Percentiles rank a stretch among this genome's conserved stretches.
Conservation (phyloP, 2,113 vertebrate genomes). For the Hucho hucho region DNA sequence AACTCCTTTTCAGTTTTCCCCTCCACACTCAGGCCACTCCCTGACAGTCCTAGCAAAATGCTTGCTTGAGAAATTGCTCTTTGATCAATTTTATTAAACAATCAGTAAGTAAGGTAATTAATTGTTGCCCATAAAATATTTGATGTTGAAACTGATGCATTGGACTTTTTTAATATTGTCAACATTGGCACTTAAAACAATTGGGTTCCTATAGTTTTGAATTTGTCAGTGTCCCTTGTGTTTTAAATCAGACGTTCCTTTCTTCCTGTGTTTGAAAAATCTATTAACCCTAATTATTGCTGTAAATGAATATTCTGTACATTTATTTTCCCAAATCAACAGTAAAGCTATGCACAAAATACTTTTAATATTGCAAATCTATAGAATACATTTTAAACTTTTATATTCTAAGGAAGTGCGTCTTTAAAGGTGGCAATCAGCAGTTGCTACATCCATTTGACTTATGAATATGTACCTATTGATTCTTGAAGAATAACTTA, state of each 20-base stretch:
- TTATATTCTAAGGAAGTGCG: conserved; percentile 24
- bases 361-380: conserved; percentile 63
- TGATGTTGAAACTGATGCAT: too few species aligned
- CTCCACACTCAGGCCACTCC: too few species aligned
- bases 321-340: conserved; percentile 43
- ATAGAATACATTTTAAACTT: conserved; percentile 39
- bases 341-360: conserved; percentile 66
- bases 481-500: too few species aligned
- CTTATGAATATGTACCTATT: too few species aligned
- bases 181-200: conserved; percentile 59
- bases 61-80: too few species aligned
- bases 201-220: conserved; percentile 59
- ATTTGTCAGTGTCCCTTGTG: conserved; percentile 54
- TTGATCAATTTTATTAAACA: too few species aligned
- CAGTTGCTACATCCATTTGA: too few species aligned
- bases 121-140: too few species aligned
- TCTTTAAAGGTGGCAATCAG: not conserved
- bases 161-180: not conserved
- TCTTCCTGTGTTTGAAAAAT: conserved; percentile 20
- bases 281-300: conserved; percentile 30
- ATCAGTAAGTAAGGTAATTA: too few species aligned
- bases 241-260: conserved; percentile 28
- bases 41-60: too few species aligned
- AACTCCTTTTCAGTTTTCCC: too few species aligned
- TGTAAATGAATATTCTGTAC: conserved; percentile 34